A percentile compares a stretch with the other conserved stretches of the same genome.
Conservation (phyloP, 2,113 vertebrate species). For the Gasterosteus aculeatus region DNA sequence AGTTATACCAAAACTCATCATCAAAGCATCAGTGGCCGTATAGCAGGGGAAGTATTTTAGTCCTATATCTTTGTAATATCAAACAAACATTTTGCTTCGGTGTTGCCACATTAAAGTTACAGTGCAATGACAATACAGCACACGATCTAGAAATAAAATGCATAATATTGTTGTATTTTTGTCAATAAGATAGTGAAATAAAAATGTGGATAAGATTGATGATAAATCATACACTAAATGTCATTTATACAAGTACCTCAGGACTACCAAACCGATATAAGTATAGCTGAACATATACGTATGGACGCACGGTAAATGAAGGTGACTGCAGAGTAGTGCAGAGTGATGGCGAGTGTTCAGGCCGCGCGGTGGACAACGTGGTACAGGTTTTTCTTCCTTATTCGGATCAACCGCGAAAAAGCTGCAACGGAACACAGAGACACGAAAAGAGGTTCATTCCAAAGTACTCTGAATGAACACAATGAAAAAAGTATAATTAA, state of each 20-base stretch:
- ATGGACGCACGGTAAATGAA: constrained; percentile 58
- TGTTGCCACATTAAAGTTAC: background rate
- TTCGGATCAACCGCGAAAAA: constrained; percentile 57
- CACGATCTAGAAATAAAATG: background rate
- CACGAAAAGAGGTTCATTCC: background rate
- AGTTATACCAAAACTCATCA: background rate
- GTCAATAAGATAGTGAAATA: constrained; percentile 31
- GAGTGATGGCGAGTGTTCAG: constrained; percentile 35
- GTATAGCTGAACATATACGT: constrained; percentile 17
- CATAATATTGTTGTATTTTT: constrained; percentile 8
- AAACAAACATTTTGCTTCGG: background rate
- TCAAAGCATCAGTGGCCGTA: constrained; percentile 7
- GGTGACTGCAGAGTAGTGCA: background rate
- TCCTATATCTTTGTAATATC: background rate
- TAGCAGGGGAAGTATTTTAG: background rate
- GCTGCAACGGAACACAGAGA: constrained; percentile 45
- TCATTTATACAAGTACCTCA: background rate
- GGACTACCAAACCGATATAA: background rate
- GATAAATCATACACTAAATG: background rate
- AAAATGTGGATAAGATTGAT: background rate
- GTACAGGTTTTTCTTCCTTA: constrained; percentile 73
- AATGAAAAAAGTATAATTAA: background rate
- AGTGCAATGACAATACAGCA: background rate
- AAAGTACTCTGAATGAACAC: background rate
- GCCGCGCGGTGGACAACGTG: constrained; percentile 45